Evolutionary conservation across 2,113 vertebrate species (phyloP).

Genomic region (Clarias magur): DNA sequence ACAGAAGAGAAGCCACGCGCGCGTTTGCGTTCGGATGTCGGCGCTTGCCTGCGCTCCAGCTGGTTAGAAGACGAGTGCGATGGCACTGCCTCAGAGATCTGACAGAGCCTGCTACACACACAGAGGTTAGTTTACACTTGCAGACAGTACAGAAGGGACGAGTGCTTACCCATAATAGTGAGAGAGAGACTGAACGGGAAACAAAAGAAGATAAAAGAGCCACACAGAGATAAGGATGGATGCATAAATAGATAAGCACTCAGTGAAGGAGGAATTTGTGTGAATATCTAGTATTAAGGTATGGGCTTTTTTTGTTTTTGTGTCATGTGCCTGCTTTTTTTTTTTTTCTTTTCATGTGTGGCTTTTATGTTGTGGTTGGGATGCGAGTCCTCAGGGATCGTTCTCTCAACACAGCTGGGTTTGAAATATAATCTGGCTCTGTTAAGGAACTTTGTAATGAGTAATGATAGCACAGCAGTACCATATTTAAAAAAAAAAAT

Average conservation of each 20-base stretch:
- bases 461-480: background rate
- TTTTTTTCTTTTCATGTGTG: background rate
- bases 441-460: slow-evolving; percentile 29
- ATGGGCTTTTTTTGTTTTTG: background rate
- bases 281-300: slow-evolving; percentile 11
- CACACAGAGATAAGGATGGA: slow-evolving; percentile 17
- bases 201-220: slow-evolving; percentile 15
- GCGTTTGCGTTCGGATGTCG: slow-evolving; percentile 18
- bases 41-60: slow-evolving; percentile 30
- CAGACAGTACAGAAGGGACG: slow-evolving; percentile 3
- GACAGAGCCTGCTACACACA: slow-evolving; percentile 21
- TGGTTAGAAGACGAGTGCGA: slow-evolving; percentile 46
- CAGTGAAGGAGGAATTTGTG: background rate
- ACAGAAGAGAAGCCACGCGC: slow-evolving; percentile 24
- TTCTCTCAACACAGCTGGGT: background rate
- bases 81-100: slow-evolving; percentile 39
- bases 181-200: background rate
- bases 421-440: slow-evolving; percentile 12
- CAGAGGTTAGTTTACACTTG: slow-evolving; percentile 47
- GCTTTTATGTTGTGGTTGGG: slow-evolving; percentile 17
- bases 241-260: slow-evolving; percentile 8
- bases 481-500: background rate
- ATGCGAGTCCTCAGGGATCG: background rate
- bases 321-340: background rate
- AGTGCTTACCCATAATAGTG: background rate